Evolutionary conservation across 2,113 vertebrate species (phyloP), one percentile per base, ranked within the genome.

Genomic region (Percina caprodes): DNA sequence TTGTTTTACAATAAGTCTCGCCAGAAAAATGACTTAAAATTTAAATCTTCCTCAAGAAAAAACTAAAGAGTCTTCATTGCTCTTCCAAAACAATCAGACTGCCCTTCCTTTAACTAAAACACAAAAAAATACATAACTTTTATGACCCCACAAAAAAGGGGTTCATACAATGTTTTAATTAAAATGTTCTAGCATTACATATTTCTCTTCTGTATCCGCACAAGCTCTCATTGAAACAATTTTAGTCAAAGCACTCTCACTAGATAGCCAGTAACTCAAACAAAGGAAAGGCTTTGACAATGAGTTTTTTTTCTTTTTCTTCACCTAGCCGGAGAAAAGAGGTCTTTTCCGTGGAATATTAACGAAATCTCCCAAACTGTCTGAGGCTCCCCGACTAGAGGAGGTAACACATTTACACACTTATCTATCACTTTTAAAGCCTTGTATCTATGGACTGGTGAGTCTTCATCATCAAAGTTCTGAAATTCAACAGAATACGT

Each of bases 291-390:
- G 16, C 0, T 8, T 12, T 59, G 9, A 35, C 1, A 2, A 3
- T 9, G 9, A 74, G 2, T 54, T 21, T 39, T 39, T 39, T 6
- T 24, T 56, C 15, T 16, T 35, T 51, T 51, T 56, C 3, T 70
- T n/a, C 54, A 0, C 73, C 13, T n/a, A 10, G 46, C 77, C 75
- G 71, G 88, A 86, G 62, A 91, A 86, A 68, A 77, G 85, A 73
- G 11, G 9, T 2, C 16, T 86, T 52, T 88, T 92, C 60, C 78
- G 71, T 39, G 80, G 77, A 18, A 88, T 84, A 52, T 86, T 91
- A 46, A 92, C 74, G 69, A 88, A 79, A 74, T 77, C 88, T 60
- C 82, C 86, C 49, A 89, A 89, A 76, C 69, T 12, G 6, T 71
- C 84, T 1, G 67, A 83, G n/a, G 63, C 23, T 0, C 52, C 76